Evolutionary conservation across 2,888 invertebrate genomes (phyloP).

Genomic region (Pheosia gnoma): DNA sequence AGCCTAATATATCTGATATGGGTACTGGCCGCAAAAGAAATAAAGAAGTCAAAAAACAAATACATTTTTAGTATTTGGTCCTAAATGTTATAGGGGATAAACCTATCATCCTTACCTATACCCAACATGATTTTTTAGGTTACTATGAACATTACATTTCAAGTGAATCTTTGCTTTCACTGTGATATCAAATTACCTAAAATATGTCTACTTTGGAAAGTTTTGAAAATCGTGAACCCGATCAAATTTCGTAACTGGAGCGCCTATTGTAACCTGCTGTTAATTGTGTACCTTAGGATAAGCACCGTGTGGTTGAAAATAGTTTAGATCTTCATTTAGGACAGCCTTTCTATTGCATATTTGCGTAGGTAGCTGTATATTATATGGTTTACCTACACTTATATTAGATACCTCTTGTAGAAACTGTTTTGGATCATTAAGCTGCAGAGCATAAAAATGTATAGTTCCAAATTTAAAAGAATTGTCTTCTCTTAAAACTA

Average conservation of each 20-base stretch:
- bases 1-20: no score
- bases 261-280: slow-evolving; percentile 19
- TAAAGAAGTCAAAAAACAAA: no score
- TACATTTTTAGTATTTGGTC: no score
- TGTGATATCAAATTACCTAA: slow-evolving; percentile 15
- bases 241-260: slow-evolving; percentile 23
- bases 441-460: neutral
- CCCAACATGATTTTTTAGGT: no score
- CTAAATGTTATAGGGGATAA: no score
- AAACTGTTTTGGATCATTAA: neutral
- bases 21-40: no score
- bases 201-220: slow-evolving; percentile 18
- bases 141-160: no score
- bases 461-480: slow-evolving; percentile 23
- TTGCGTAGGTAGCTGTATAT: slow-evolving; percentile 11
- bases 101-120: no score
- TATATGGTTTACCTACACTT: neutral
- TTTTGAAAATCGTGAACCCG: slow-evolving; percentile 28
- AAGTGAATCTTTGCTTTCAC: slow-evolving; percentile 10
- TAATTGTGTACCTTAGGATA: slow-evolving; percentile 8
- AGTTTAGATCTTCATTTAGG: slow-evolving; percentile 21
- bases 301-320: slow-evolving; percentile 32
- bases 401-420: neutral
- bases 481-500: slow-evolving; percentile 33
- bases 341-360: slow-evolving; percentile 24